phyloP scores from a whole-genome alignment of 2,888 invertebrate species.

The Tanypteryx hageni region DNA sequence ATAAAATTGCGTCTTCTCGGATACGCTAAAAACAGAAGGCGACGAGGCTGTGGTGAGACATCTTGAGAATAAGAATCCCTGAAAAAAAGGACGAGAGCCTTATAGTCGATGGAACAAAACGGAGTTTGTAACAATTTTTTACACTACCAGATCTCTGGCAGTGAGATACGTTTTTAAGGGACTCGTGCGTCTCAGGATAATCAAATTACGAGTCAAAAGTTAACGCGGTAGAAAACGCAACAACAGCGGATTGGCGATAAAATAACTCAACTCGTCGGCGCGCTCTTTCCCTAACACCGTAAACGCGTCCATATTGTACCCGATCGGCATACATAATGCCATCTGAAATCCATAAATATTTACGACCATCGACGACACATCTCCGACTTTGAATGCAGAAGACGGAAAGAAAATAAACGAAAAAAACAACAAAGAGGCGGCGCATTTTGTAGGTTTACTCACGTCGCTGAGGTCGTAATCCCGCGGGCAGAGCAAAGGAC shows the following conservation, averaged over 20 bases:
- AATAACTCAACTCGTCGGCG: background rate
- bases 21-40: too few relatives aligned
- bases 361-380: background rate
- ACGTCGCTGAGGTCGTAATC: background rate
- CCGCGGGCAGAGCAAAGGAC: background rate
- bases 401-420: too few relatives aligned
- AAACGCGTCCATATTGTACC: background rate
- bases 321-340: slow-evolving; percentile 20
- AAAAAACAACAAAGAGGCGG: background rate
- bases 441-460: background rate
- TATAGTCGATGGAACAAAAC: too few relatives aligned
- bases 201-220: background rate
- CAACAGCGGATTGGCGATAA: background rate
- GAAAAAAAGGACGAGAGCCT: too few relatives aligned
- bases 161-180: background rate
- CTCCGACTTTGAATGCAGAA: background rate
- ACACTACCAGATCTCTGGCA: too few relatives aligned
- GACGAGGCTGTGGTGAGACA: too few relatives aligned
- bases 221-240: background rate
- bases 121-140: too few relatives aligned
- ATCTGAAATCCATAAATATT: slow-evolving; percentile 12
- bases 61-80: too few relatives aligned
- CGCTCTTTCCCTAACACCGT: background rate
- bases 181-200: background rate
- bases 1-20: too few relatives aligned